Evolutionary conservation across 2,888 invertebrate genomes (phyloP), one percentile per base, ranked within the genome.

Genomic region (Trichopoda pennipes): DNA sequence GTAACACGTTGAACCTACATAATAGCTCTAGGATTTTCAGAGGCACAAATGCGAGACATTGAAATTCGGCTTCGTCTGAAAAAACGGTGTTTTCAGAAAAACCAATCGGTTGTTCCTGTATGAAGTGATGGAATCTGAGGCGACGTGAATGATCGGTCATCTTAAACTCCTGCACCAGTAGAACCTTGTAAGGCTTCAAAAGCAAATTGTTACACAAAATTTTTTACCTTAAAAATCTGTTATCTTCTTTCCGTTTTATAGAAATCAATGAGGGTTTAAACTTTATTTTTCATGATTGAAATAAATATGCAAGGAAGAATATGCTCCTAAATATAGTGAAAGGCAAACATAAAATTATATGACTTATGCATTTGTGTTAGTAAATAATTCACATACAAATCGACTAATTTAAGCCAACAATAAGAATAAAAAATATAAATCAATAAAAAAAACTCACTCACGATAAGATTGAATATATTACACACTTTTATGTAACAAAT

Each of bases 241-340:
- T 44, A 17, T 4, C 35, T 55, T 68, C 17, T 56, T 35, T 21
- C 14, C 17, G 23, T 17, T 17, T 51, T 28, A 70, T 38, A 17
- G 38, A 38, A 60, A 60, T 17, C 38, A 14, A 38, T 60, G 23
- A 51, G 23, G 23, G 49, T 60, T 70, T 35, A 51, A 49, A 60
- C 17, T 60, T 38, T 28, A 61, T 51, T 51, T 53, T 19, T 23
- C 42, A 53, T 51, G 28, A 63, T 21, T 51, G 53, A 61, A 69
- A 63, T 63, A 63, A 77, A 77, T 77, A 77, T 77, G 70, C 63
- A 77, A n/a, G n/a, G n/a, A n/a, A n/a, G n/a, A n/a, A n/a, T n/a
- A n/a, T 9, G 14, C 17, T 44, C 10, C 35, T 21, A 58, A 44
- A 23, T 56, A 56, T 35, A 49, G 14, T 19, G 28, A 2, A 28